These are phyloP conservation scores for Perognathus longimembris DNA, from an alignment of 2,113 vertebrate species.

Conservation along the genomic window DNA sequence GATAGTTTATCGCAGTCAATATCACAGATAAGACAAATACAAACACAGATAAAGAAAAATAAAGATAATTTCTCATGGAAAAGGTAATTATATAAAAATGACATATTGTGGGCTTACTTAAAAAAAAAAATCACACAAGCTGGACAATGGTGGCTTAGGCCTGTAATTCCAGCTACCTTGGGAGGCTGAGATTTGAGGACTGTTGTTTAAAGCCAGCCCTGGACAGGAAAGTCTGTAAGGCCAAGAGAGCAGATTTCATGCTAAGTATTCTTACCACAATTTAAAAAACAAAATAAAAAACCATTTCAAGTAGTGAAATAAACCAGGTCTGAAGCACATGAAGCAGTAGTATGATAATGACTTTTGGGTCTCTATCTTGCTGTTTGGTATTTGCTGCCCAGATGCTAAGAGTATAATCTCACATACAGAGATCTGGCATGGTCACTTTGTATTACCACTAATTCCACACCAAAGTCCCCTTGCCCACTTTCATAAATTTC, in stretches of 20 bases:
- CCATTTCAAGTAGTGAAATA: not conserved
- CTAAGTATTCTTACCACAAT: not conserved
- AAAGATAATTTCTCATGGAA: not conserved
- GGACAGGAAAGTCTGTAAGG: too few species aligned
- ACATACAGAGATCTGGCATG: not conserved
- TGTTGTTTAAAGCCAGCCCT: too few species aligned
- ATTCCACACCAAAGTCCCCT: not conserved
- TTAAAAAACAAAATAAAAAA: not conserved
- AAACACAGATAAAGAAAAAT: not conserved
- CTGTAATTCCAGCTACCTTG: too few species aligned
- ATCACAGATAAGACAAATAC: not conserved
- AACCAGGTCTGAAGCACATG: not conserved
- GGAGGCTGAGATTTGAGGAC: too few species aligned
- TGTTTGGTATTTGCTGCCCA: not conserved
- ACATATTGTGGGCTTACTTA: slow-evolving; percentile 13
- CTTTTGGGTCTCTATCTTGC: not conserved
- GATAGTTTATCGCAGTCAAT: slow-evolving; percentile 4
- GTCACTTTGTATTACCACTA: not conserved
- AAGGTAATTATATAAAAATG: not conserved
- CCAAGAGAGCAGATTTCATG: not conserved
- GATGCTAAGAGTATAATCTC: not conserved
- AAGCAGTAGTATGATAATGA: not conserved
- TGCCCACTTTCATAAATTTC: not conserved
- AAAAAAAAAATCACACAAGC: not conserved
- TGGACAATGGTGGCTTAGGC: too few species aligned